Evolutionary conservation across 2,113 vertebrate species (phyloP).

Genomic region (Hemiscyllium ocellatum): DNA sequence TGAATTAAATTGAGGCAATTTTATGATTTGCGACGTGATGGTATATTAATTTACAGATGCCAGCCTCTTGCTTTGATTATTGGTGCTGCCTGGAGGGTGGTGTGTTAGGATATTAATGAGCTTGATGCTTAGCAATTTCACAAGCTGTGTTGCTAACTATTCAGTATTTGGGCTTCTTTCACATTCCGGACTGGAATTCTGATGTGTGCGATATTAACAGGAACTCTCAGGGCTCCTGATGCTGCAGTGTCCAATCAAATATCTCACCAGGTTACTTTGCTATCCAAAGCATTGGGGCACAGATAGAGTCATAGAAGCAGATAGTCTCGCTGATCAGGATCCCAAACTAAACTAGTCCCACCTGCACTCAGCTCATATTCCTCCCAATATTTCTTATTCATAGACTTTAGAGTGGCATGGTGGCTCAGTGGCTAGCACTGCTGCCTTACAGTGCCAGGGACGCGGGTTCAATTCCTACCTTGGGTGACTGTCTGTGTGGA

Average conservation of each 20-base stretch:
- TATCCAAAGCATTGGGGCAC: neutral
- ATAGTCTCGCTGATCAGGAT: too few species aligned
- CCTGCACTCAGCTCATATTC: too few species aligned
- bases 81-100: neutral
- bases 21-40: constrained; percentile 25
- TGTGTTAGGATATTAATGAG: neutral
- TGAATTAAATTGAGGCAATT: constrained; percentile 29
- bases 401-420: too few species aligned
- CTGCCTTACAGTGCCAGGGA: too few species aligned
- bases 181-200: neutral
- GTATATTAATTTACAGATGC: constrained; percentile 18
- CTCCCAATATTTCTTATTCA: too few species aligned
- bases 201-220: neutral
- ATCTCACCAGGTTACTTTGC: neutral
- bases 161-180: neutral
- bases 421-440: too few species aligned
- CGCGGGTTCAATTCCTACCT: too few species aligned
- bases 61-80: constrained; percentile 6
- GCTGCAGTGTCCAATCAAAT: neutral
- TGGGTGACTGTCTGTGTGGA: too few species aligned
- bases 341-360: too few species aligned
- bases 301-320: too few species aligned
- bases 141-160: neutral
- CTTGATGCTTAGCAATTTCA: neutral
- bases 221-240: too few species aligned